phyloP scores from a whole-genome alignment of 1,140 invertebrate species.

The Grapholita molesta region DNA sequence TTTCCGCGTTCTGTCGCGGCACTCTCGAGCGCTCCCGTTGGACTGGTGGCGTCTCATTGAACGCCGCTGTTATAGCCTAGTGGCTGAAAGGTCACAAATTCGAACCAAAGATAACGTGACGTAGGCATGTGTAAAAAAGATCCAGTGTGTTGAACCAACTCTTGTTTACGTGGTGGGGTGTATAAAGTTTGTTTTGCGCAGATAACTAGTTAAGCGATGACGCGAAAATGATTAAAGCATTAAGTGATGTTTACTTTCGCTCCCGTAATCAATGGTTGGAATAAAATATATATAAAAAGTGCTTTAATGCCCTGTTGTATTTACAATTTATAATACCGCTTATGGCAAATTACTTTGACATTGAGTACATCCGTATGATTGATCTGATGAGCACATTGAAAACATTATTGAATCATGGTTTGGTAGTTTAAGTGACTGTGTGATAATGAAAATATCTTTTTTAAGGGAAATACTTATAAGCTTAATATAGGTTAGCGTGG shows the following conservation, averaged over 20 bases:
- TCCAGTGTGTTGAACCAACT: background rate
- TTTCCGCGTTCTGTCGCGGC: background rate
- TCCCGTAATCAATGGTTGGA: background rate
- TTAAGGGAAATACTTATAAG: no score
- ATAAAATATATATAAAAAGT: no score
- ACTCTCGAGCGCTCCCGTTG: background rate
- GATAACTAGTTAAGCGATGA: background rate
- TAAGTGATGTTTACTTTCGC: background rate
- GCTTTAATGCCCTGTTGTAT: no score
- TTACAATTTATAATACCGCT: no score
- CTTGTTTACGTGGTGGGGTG: background rate
- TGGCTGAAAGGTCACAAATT: background rate
- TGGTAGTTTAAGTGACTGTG: no score
- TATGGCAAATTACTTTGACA: no score
- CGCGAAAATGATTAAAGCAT: background rate
- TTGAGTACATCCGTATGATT: no score
- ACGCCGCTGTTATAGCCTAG: background rate
- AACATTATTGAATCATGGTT: no score
- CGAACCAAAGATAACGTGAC: background rate
- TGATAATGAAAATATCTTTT: no score
- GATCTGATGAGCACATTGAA: no score
- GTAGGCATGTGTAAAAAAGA: background rate
- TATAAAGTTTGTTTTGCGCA: background rate
- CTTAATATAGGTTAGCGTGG: no score
- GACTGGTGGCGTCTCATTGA: background rate